Percentiles rank a stretch among this genome's conserved stretches.
phyloP scores from a whole-genome alignment of 2,113 vertebrate genomes.

The Tragelaphus imberbis region DNA sequence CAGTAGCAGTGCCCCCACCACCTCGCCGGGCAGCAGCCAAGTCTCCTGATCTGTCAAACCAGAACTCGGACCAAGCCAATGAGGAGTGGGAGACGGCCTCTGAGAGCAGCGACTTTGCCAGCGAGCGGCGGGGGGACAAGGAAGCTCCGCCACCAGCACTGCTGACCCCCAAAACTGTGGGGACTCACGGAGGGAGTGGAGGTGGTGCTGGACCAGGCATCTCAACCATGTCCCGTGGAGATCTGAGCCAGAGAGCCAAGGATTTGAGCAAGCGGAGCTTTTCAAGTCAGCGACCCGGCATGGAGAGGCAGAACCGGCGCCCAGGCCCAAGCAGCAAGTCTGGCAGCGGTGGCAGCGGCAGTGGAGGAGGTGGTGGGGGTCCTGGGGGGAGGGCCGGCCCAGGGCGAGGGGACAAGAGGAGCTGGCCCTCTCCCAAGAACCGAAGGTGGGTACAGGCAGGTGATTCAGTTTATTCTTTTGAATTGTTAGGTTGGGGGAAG shows the following conservation, averaged over 20 bases:
- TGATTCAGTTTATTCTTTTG: not conserved
- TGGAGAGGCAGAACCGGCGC: constrained; percentile 92
- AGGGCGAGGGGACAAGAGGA: constrained; percentile 82
- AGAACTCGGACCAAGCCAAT: constrained; percentile 95
- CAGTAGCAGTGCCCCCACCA: not conserved
- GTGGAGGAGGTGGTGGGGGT: constrained; percentile 70
- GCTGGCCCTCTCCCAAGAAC: constrained; percentile 93
- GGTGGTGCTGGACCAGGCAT: constrained; percentile 58
- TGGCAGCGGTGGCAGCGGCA: constrained; percentile 7
- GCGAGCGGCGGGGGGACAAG: constrained; percentile 86
- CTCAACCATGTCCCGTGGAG: constrained; percentile 63
- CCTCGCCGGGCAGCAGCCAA: constrained; percentile 82
- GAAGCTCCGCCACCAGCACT: constrained; percentile 61
- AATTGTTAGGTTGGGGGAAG: too few relatives aligned
- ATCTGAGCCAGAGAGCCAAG: constrained; percentile 79
- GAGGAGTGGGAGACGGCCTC: constrained; percentile 96
- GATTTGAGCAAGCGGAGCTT: constrained; percentile 89
- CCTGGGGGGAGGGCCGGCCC: constrained; percentile 67
- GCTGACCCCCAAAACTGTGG: constrained; percentile 63
- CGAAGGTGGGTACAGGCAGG: constrained; percentile 80
- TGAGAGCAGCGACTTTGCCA: constrained; percentile 92
- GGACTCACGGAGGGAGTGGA: constrained; percentile 68
- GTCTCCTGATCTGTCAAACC: constrained; percentile 92
- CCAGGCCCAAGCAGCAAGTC: constrained; percentile 81
- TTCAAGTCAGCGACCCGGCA: constrained; percentile 91